Evolutionary conservation across 2,113 vertebrate genomes (phyloP).

Genomic region (Brachyhypopomus gauderio): DNA sequence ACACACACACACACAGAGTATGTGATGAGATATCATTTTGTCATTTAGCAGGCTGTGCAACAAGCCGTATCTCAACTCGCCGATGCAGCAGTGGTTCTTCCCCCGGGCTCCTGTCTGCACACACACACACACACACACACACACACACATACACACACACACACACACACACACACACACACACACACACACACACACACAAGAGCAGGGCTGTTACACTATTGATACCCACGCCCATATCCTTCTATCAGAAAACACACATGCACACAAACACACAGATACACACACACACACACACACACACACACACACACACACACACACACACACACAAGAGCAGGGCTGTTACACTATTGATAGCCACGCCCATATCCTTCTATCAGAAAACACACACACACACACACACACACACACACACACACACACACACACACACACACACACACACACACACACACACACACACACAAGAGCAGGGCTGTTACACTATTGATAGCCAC

Average conservation of each 20-base stretch:
- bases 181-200: conserved; percentile 55
- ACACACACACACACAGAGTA: conserved; percentile 56
- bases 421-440: too few relatives aligned
- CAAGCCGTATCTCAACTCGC: conserved; percentile 72
- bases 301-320: conserved; percentile 71
- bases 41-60: conserved; percentile 77
- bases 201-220: conserved; percentile 57
- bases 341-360: conserved; percentile 68
- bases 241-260: conserved; percentile 35
- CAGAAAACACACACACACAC: conserved; percentile 48
- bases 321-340: conserved; percentile 33
- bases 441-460: conserved; percentile 70
- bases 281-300: conserved; percentile 6
- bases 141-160: too few relatives aligned
- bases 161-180: too few relatives aligned
- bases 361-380: conserved; percentile 46
- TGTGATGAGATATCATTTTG: conserved; percentile 78
- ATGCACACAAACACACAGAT: conserved; percentile 51
- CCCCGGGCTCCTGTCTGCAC: conserved; percentile 64
- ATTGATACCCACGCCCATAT: conserved; percentile 63
- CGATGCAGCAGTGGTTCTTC: conserved; percentile 67
- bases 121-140: conserved; percentile 68
- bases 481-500: conserved; percentile 66
- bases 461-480: conserved; percentile 38
- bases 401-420: conserved; percentile 12